phyloP scores from a whole-genome alignment of 1,140 invertebrate species.

The Drosophila cardini region DNA sequence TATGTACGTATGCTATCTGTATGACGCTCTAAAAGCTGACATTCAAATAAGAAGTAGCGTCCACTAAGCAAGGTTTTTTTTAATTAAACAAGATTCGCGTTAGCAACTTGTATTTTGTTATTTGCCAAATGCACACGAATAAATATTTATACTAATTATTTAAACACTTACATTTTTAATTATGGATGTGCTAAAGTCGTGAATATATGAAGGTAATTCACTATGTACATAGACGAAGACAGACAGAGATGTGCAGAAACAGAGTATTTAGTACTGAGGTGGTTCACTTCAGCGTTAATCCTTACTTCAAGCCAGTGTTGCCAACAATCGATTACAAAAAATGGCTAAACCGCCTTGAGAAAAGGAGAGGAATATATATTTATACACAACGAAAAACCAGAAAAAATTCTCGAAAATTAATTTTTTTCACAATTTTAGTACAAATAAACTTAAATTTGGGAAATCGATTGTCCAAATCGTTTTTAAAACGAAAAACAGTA shows the following conservation, averaged over 20 bases:
- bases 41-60: slow-evolving; percentile 66
- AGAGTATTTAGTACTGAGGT: background rate
- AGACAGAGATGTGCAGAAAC: background rate
- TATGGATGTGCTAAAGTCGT: slow-evolving; percentile 4
- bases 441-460: too few relatives aligned
- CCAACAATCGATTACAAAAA: too few relatives aligned
- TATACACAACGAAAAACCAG: too few relatives aligned
- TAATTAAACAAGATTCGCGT: slow-evolving; percentile 42
- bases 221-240: background rate
- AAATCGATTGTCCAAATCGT: too few relatives aligned
- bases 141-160: slow-evolving; percentile 17
- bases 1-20: slow-evolving; percentile 22
- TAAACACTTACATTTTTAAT: slow-evolving; percentile 23
- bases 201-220: slow-evolving; percentile 1
- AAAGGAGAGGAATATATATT: too few relatives aligned
- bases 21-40: slow-evolving; percentile 60
- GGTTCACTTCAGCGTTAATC: slow-evolving; percentile 15
- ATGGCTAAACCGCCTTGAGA: too few relatives aligned
- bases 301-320: slow-evolving; percentile 12
- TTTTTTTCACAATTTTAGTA: too few relatives aligned
- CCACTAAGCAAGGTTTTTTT: slow-evolving; percentile 61
- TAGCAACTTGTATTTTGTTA: slow-evolving; percentile 27
- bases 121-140: slow-evolving; percentile 38
- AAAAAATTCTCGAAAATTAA: too few relatives aligned
- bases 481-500: too few relatives aligned